A percentile compares a stretch with the other conserved stretches of the same genome.
Conservation (phyloP, 2,888 invertebrate species). For the Drosophila picticornis region DNA sequence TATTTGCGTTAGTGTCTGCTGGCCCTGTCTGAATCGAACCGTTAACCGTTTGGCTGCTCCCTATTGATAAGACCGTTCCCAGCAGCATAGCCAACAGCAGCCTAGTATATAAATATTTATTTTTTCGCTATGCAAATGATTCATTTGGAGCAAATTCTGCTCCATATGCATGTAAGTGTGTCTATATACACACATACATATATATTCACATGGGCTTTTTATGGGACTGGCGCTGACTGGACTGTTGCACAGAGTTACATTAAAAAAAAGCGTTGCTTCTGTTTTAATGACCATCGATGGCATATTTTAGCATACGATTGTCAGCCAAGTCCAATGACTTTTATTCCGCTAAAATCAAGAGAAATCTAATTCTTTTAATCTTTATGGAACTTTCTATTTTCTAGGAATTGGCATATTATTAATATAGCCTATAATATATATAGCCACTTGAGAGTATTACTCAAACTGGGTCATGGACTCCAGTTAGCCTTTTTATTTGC, state of each 20-base stretch:
- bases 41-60: constrained; percentile 32
- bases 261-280: neutral
- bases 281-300: constrained; percentile 39
- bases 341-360: neutral
- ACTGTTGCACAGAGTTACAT: constrained; percentile 32
- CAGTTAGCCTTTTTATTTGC: constrained; percentile 23
- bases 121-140: constrained; percentile 68
- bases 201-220: constrained; percentile 13
- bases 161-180: constrained; percentile 16
- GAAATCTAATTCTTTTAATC: neutral
- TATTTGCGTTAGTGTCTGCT: constrained; percentile 44
- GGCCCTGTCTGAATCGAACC: constrained; percentile 41
- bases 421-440: neutral
- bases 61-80: constrained; percentile 45
- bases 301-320: constrained; percentile 38
- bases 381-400: neutral
- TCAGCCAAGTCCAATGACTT: constrained; percentile 13
- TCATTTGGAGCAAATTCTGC: constrained; percentile 34
- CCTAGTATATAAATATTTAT: constrained; percentile 68
- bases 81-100: neutral
- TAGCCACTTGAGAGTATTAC: neutral
- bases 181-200: neutral
- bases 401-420: neutral
- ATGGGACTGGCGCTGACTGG: constrained; percentile 59
- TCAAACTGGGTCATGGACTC: constrained; percentile 63